Base-by-base conservation (phyloP, 2,888 invertebrate species). In the Elegia similella region DNA sequence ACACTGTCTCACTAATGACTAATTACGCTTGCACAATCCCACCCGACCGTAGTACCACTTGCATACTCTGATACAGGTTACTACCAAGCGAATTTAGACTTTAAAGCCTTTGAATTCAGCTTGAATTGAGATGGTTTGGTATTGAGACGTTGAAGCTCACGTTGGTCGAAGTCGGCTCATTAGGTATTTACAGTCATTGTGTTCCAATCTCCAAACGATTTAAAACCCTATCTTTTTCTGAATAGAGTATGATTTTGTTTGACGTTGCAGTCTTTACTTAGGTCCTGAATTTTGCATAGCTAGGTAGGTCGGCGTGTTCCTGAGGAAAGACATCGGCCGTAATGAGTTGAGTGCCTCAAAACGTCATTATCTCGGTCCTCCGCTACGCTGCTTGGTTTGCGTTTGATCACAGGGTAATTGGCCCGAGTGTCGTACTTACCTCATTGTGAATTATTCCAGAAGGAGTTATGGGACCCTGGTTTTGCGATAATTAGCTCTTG, bases 281-380 rank as follows among this genome's bases (percentile, higher is more conserved):
- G 67, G 77, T 67, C 73, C 67, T 69, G 65, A 70, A 65, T 65
- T 70, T 65, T 70, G 74, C 75, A 78, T 78, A 73, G 74, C 70
- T 73, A 72, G 72, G 77, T 73, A 17, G 16, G 10, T 34, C 6
- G 34, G 17, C 30, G 13, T 48, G 47, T 86, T 84, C 82, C 81
- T 77, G 72, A 78, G 83, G 82, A 83, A 85, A 85, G 86, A 84
- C 86, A 87, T 84, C 82, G 85, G 79, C 75, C 76, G 81, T 88
- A 88, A 88, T 88, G 87, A 87, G 87, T 84, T 81, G 87, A 86
- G 86, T 83, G 82, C 82, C 80, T 88, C 84, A 85, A 83, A 86
- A 84, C 83, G 76, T 87, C 83, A 80, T 88, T 88, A 87, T 86
- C 84, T 82, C 73, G 75, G 79, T 80, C 32, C 30, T 44, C 42